These are phyloP conservation scores for Cydia pomonella DNA, from an alignment of 1,140 invertebrate genomes.

Conservation along the genomic window DNA sequence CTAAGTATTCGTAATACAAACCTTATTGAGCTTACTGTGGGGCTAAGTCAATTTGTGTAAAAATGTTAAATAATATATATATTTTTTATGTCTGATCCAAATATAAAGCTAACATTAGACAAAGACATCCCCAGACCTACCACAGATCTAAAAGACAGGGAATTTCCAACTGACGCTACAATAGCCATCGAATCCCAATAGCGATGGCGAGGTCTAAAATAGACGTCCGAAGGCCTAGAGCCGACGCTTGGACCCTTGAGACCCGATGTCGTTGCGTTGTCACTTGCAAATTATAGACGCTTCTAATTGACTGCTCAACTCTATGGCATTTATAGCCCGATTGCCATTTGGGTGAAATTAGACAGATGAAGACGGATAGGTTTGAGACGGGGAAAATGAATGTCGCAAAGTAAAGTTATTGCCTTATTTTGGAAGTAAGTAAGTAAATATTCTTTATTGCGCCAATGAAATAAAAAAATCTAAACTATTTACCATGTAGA, in stretches of 20 bases:
- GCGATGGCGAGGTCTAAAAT: not conserved
- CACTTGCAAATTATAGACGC: not conserved
- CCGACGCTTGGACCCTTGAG: not conserved
- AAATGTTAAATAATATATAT: too few relatives aligned
- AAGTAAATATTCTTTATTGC: too few relatives aligned
- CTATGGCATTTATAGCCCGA: not conserved
- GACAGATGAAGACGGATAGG: too few relatives aligned
- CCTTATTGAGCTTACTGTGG: too few relatives aligned
- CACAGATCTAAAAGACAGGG: not conserved
- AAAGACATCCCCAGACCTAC: not conserved
- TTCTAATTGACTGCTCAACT: conserved; percentile 12
- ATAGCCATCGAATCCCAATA: not conserved
- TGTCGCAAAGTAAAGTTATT: too few relatives aligned
- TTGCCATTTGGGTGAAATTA: not conserved
- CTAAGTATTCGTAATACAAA: too few relatives aligned
- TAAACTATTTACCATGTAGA: too few relatives aligned
- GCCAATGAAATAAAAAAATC: too few relatives aligned
- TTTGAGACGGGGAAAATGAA: too few relatives aligned
- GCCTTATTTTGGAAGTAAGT: too few relatives aligned
- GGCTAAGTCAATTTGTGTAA: too few relatives aligned
- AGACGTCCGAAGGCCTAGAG: not conserved
- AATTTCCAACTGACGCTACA: not conserved
- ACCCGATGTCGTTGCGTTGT: not conserved
- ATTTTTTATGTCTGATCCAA: too few relatives aligned
- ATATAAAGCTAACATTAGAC: not conserved